Evolutionary conservation across 2,113 vertebrate genomes (phyloP).

Genomic region (Xenotilapia leptura): DNA sequence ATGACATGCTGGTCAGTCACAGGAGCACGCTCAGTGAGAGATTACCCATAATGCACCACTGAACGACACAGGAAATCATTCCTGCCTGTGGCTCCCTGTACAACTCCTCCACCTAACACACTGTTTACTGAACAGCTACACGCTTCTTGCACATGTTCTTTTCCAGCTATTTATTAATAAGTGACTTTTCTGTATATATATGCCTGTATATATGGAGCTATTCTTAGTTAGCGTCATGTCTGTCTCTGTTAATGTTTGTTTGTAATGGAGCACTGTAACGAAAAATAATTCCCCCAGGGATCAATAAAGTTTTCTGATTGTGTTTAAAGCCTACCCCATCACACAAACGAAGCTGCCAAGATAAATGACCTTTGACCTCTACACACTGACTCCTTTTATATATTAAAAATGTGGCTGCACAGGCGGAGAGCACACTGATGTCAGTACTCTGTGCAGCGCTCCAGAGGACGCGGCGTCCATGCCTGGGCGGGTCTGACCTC

Average conservation of each 20-base stretch:
- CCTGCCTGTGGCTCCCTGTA: no score
- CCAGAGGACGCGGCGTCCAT: not conserved
- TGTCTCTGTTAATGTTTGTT: no score
- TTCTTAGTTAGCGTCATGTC: fast-evolving
- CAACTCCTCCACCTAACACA: fast-evolving
- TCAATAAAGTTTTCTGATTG: not conserved
- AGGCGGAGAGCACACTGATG: not conserved
- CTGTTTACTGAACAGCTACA: no score
- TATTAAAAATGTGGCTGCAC: not conserved
- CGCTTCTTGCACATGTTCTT: no score
- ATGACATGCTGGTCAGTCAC: no score
- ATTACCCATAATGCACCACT: no score
- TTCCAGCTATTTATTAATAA: no score
- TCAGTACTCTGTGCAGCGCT: not conserved
- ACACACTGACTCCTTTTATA: not conserved
- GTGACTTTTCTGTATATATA: no score
- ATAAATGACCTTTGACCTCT: not conserved
- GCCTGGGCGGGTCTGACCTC: not conserved
- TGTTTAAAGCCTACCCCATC: not conserved
- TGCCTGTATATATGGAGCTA: no score
- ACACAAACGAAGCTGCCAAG: not conserved
- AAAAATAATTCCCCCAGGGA: not conserved
- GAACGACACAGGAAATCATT: fast-evolving
- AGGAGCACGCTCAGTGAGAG: fast-evolving
- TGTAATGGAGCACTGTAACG: no score